Evolutionary conservation across 2,113 vertebrate genomes (phyloP), one percentile per base, ranked within the genome.

Genomic region (Corythoichthys haematopterus): DNA sequence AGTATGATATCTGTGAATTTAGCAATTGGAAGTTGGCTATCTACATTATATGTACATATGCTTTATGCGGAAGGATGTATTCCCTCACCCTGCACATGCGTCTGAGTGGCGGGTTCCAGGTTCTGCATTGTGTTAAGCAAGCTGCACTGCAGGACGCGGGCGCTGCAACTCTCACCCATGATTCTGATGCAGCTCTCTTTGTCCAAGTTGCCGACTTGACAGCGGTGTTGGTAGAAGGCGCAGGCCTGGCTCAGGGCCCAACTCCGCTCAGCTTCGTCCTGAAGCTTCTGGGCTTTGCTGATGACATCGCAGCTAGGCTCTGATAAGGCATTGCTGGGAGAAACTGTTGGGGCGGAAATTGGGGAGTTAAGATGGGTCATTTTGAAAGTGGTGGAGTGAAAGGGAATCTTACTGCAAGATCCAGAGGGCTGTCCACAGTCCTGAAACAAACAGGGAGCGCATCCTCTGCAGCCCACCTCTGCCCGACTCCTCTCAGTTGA

Each of bases 161-260:
- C 87, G 0, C 90, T 92, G 85, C 92, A 93, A 48, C 91, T 91
- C 79, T 92, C 90, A 1, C 90, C 89, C 91, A 92, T 92, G 73
- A 90, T 83, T 74, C 89, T 77, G 65, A 92, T 81, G 75, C 92
- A 93, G 75, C 65, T 80, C 64, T 91, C 90, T 20, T 75, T 83
- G 68, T 87, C 80, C 57, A 70, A 28, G 1, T 88, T 81, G 1
- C 1, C 84, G 14, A 67, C 36, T 1, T 76, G 86, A 69, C 95
- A 96, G 65, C 91, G 90, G 1, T 28, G 88, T 66, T 88, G 92
- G 79, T 96, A 96, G 80, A 91, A 92, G 0, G 91, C 90, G 73
- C 95, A 96, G 10, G 88, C 89, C 80, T 93, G 92, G 81, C 94
- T 95, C 77, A 96, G 86, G 0, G 89, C 90, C 94, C 94, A 91